Conservation (phyloP, 2,888 invertebrate genomes). For the Melinopterus prodromus region DNA sequence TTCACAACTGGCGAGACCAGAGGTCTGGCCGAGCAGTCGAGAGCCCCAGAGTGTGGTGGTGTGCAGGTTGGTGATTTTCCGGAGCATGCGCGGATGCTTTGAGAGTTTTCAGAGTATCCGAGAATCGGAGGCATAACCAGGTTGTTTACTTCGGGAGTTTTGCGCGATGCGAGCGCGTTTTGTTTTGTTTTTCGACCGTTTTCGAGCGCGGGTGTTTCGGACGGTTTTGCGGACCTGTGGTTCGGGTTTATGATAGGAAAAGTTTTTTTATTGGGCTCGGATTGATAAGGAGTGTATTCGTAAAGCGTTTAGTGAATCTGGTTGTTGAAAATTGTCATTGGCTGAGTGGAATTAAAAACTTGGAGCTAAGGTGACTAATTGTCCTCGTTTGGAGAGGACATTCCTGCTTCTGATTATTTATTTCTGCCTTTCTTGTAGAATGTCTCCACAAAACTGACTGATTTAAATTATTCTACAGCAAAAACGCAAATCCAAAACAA, state of each 20-base stretch:
- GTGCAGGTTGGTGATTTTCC: background rate
- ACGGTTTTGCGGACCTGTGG: no score
- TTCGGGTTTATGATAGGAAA: background rate
- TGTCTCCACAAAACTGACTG: no score
- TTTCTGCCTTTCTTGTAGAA: no score
- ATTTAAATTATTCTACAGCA: no score
- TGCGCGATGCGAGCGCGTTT: background rate
- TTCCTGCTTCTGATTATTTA: no score
- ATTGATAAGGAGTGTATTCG: background rate
- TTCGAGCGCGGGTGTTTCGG: background rate
- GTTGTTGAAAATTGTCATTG: no score
- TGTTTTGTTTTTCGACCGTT: background rate
- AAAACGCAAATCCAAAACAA: no score
- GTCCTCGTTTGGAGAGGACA: no score
- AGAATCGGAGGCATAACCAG: background rate
- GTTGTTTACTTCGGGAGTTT: background rate
- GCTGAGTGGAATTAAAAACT: no score
- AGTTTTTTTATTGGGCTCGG: background rate
- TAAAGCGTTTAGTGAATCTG: no score
- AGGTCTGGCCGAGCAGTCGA: slow-evolving; percentile 6
- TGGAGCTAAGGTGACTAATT: no score
- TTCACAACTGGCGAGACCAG: slow-evolving; percentile 47
- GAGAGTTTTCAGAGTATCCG: background rate
- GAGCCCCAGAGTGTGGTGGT: background rate
- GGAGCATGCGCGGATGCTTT: background rate